Base-by-base conservation (phyloP, 2,888 invertebrate species). In the Eristalis arbustorum region DNA sequence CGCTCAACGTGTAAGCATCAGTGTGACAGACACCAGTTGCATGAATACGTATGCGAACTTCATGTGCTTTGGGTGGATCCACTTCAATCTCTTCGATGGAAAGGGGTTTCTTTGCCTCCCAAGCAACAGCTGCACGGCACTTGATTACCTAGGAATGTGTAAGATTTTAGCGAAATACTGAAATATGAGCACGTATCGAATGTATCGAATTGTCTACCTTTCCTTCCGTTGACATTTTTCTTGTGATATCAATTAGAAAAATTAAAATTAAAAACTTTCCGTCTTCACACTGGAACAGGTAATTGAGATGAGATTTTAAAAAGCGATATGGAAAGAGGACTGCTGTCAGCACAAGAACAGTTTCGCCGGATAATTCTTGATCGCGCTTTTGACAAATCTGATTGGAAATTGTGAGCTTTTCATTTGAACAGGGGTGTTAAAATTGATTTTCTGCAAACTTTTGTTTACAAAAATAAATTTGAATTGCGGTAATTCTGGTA, bases 121-220 rank as follows among this genome's bases (percentile, higher is more conserved):
- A 99, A 4, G 99, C 99, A 22, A 99, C 98, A 1, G 99, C 99
- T 25, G 99, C 99, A 91, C 95, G 95, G 92, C 99, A 99, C 90
- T 95, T 96, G 89, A 99, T 99, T 64, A 95, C 95, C 96, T 96
- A 71, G 22, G 6, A 11, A 25, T 11, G 31, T 0, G 22, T 13
- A 4, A 28, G 25, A 59, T 59, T 59, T 8, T 8, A 49, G 49
- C 8, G 13, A 5, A 3, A 8, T 31, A 8, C 31, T 1, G 13
- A 23, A 28, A 59, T 25, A 1, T 14, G 5, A 5, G 13, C 1
- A 14, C 4, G 13, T 22, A n/a, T n/a, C n/a, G n/a, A n/a, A n/a
- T n/a, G 22, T 1, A 28, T 59, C 13, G 31, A 67, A 11, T 31
- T 57, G n/a, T n/a, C 49, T 82, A 88, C 88, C 73, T 88, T 88